phyloP scores from a whole-genome alignment of 2,888 invertebrate species.

The Julus scanicus region DNA sequence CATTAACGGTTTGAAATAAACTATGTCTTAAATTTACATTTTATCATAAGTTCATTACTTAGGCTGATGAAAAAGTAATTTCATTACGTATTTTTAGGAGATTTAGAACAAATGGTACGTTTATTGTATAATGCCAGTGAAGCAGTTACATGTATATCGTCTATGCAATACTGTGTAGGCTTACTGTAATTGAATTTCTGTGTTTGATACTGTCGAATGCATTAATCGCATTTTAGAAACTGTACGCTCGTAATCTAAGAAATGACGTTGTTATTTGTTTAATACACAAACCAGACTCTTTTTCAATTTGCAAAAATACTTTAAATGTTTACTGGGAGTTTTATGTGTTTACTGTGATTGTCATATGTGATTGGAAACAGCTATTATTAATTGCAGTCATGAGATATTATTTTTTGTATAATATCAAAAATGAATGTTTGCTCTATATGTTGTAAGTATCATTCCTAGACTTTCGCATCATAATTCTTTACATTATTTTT shows the following conservation, averaged over 20 bases:
- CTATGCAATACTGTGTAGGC: not conserved
- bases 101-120: not conserved
- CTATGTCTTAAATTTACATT: too few relatives aligned
- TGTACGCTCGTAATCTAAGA: too few relatives aligned
- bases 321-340: not conserved
- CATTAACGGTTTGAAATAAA: too few relatives aligned
- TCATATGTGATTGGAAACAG: not conserved
- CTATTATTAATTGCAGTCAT: not conserved
- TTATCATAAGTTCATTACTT: not conserved
- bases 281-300: not conserved
- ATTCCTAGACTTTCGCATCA: too few relatives aligned
- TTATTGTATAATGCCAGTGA: not conserved
- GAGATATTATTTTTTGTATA: not conserved
- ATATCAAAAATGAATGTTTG: not conserved
- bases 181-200: constrained; percentile 28
- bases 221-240: not conserved
- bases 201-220: not conserved
- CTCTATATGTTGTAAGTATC: too few relatives aligned
- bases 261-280: not conserved
- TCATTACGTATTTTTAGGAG: not conserved
- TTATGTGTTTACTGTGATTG: not conserved
- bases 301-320: not conserved
- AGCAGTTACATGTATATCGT: not conserved
- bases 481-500: too few relatives aligned
- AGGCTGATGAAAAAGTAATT: not conserved